Evolutionary conservation across 2,113 vertebrate genomes (phyloP), one percentile per base, ranked within the genome.

Genomic region (Plecotus auritus): DNA sequence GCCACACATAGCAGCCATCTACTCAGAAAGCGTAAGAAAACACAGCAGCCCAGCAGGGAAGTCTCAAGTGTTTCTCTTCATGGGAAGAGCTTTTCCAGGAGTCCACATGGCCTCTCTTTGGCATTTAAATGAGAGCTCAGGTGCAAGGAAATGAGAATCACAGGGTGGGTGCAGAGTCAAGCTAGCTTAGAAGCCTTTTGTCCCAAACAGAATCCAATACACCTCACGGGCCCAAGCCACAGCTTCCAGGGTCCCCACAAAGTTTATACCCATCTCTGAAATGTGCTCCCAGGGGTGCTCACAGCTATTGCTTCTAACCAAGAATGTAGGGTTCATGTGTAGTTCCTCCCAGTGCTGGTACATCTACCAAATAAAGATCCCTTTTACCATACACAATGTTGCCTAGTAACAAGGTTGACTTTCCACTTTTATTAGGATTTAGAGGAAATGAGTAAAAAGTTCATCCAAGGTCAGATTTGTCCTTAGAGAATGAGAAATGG

Each of bases 381-480:
- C 23, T 85, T 61, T 84, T 49, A 87, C 82, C 88, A 87, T 42
- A 78, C 54, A 49, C 42, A 76, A 59, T 9, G 72, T 14, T 94
- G 85, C 90, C 54, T 67, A 42, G 94, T 67, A 93, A 96, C 49
- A 59, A 2, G 35, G 45, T 2, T 89, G 82, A 80, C 74, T 37
- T 74, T 85, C 49, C 54, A 56, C 54, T 91, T 91, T 89, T 82
- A 89, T 88, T 42, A 64, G n/a, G 61, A 78, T 66, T 88, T 67
- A 85, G 54, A 76, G 56, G 51, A 81, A 93, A 22, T 72, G 47
- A 93, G 26, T 17, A 95, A 59, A 61, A 92, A 96, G 73, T 90
- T 91, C 51, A 91, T 76, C 42, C n/a, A 49, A 90, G 76, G 66
- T 92, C 80, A 94, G 18, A 88, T 87, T 23, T 86, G 69, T 72